Percentiles rank a stretch among this genome's conserved stretches.
Evolutionary conservation across 2,797 vertebrate species (phyloP).

Genomic region (Morus bassanus): DNA sequence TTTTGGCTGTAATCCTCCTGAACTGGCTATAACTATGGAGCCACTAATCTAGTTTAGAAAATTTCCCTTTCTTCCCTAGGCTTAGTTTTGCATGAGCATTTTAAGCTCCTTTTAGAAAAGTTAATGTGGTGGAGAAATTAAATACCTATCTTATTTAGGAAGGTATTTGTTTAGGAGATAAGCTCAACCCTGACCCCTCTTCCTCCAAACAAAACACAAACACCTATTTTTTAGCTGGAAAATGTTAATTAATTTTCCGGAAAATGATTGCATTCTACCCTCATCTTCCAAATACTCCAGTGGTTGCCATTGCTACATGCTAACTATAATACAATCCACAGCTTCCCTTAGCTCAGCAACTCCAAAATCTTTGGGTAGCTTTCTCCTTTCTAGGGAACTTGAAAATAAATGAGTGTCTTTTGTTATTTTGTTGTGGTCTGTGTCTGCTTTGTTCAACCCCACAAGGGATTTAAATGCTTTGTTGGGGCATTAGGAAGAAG

Average conservation of each 20-base stretch:
- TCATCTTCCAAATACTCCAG: not conserved
- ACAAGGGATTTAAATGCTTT: constrained; percentile 58
- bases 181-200: constrained; percentile 37
- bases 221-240: constrained; percentile 37
- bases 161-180: constrained; percentile 59
- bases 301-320: not conserved
- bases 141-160: constrained; percentile 36
- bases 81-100: constrained; percentile 26
- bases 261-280: not conserved
- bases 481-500: constrained; percentile 43
- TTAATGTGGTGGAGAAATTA: constrained; percentile 36
- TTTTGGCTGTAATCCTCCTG: not conserved
- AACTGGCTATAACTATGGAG: not conserved
- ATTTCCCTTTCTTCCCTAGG: constrained; percentile 3
- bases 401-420: constrained; percentile 64
- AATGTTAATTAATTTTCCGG: constrained; percentile 60
- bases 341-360: not conserved
- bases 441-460: constrained; percentile 53
- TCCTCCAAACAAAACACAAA: constrained; percentile 34
- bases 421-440: constrained; percentile 66
- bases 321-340: not conserved
- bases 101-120: constrained; percentile 50
- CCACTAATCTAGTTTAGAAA: constrained; percentile 27
- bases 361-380: constrained; percentile 11
- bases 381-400: constrained; percentile 34